Conservation (phyloP, 2,888 invertebrate genomes). For the Acronicta aceris region DNA sequence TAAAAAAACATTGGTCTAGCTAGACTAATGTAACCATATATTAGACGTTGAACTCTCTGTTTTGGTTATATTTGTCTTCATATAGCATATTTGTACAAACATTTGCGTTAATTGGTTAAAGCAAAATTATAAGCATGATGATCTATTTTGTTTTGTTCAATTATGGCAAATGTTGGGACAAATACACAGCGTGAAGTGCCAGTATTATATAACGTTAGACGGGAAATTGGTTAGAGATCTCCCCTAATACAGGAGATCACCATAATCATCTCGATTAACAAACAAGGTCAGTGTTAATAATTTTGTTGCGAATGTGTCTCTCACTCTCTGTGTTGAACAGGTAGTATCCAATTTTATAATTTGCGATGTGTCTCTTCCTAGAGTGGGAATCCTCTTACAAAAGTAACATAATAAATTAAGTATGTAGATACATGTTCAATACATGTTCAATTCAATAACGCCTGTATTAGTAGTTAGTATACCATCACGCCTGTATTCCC, state of each 20-base stretch:
- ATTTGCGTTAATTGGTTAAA: background rate
- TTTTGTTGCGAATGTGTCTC: slow-evolving; percentile 12
- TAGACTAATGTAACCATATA: background rate
- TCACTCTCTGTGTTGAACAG: slow-evolving; percentile 17
- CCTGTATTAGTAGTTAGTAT: no score
- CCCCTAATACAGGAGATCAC: slow-evolving; percentile 30
- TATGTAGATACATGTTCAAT: no score
- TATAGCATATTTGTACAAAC: background rate
- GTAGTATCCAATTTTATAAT: slow-evolving; percentile 41
- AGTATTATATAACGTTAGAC: background rate
- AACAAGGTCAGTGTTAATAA: slow-evolving; percentile 32
- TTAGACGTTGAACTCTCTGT: background rate
- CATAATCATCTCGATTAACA: slow-evolving; percentile 26
- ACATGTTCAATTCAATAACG: no score
- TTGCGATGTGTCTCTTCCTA: slow-evolving; percentile 21
- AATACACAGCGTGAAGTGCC: no score
- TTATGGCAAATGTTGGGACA: no score
- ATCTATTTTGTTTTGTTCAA: no score
- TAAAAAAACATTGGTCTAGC: background rate
- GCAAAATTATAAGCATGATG: background rate
- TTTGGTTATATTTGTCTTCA: background rate
- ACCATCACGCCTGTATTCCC: no score
- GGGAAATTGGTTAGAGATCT: slow-evolving; percentile 31
- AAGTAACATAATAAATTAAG: no score
- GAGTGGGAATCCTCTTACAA: background rate